phyloP scores from a whole-genome alignment of 2,113 vertebrate genomes.

The Hirundichthys speculiger region DNA sequence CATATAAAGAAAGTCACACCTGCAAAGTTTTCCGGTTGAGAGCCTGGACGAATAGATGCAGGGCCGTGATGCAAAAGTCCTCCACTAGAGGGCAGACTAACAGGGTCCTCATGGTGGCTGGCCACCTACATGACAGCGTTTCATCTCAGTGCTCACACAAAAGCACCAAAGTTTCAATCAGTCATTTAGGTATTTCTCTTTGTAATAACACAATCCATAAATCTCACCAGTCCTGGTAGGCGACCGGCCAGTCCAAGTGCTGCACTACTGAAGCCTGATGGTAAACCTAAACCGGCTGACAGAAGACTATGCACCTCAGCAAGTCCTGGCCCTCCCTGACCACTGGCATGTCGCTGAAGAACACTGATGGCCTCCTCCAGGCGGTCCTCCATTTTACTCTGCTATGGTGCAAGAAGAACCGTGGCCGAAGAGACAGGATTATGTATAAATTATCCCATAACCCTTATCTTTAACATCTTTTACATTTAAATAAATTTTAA shows the following conservation, averaged over 20 bases:
- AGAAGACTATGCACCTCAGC: conserved; percentile 88
- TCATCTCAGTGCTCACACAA: neutral
- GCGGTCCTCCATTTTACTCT: conserved; percentile 94
- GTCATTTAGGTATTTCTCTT: neutral
- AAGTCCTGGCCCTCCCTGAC: conserved; percentile 78
- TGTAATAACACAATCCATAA: neutral
- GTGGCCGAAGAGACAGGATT: neutral
- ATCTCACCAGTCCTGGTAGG: conserved; percentile 84
- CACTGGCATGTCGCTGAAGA: conserved; percentile 91
- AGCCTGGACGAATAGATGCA: conserved; percentile 81
- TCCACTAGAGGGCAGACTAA: conserved; percentile 80
- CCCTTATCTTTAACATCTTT: neutral
- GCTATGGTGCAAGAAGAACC: conserved; percentile 50
- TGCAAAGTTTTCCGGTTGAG: conserved; percentile 85
- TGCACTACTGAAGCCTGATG: conserved; percentile 79
- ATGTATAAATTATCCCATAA: neutral
- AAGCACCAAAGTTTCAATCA: neutral
- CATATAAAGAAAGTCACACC: conserved; percentile 75
- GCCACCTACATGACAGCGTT: conserved; percentile 73
- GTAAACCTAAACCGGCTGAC: conserved; percentile 74
- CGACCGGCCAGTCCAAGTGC: conserved; percentile 83
- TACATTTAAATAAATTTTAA: too few relatives aligned
- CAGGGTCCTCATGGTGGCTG: conserved; percentile 83
- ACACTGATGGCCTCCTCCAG: conserved; percentile 97
- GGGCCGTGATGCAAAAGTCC: conserved; percentile 82